Evolutionary conservation across 37 sponge, comb jelly and placozoan species (phyloP), one percentile per base, ranked within the genome.

Genomic region (Geodia barretti): DNA sequence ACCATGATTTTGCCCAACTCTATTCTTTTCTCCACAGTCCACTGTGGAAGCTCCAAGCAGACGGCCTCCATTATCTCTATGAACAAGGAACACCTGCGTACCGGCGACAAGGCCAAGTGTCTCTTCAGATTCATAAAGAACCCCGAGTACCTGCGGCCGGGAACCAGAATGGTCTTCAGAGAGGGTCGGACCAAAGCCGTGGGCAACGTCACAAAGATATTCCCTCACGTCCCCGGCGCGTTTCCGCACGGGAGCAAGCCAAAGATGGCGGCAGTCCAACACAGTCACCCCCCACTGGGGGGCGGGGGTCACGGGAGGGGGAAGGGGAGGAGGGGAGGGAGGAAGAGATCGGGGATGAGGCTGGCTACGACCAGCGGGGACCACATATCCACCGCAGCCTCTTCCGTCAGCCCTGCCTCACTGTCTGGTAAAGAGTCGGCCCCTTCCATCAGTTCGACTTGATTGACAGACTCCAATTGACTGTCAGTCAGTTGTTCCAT

Each of bases 161-260:
- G 83, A 2, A 80, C 92, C 29, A 85, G 92, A 64, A 88, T 98
- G 90, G 92, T 98, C 21, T 98, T 98, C 87, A 74, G 99, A 29
- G 99, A 98, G 64, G 99, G 99, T 4, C 64, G 99, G 37, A 98
- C 99, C 23, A 98, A 98, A 75, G 99, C 99, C 19, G 88, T 98
- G 33, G 99, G 99, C 0, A 96, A 41, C 20, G 84, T 98, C 75
- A 87, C 95, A 31, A 91, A 84, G 68, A 78, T 91, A 74, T 68
- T 75, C 60, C 91, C 94, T 2, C 32, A 86, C 42, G 35, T 61
- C 30, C 91, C 91, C 14, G 87, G 80, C 36, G 20, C 70, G 26
- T 20, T 60, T 68, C 31, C 25, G 3, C 64, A 39, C 60, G 21
- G 40, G 60, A n/a, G 29, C 41, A 72, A 62, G 37, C 73, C 70